Conservation (phyloP, 2,797 vertebrate genomes). For the Chiroxiphia lanceolata region DNA sequence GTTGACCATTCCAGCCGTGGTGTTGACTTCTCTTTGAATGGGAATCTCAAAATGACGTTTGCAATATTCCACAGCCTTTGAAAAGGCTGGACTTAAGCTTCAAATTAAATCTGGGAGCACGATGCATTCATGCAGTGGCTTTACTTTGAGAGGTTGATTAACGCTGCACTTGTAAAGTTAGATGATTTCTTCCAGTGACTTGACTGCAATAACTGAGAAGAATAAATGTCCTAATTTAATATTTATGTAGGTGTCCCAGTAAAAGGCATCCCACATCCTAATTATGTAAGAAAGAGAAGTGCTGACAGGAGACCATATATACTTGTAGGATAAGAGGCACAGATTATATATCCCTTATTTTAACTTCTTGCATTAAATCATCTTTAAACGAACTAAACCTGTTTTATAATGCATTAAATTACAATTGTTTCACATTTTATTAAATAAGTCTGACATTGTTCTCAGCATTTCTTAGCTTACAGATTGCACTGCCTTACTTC, state of each 20-base stretch:
- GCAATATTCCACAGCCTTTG: neutral
- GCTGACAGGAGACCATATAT: constrained; percentile 33
- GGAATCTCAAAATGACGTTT: neutral
- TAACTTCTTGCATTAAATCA: neutral
- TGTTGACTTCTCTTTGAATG: neutral
- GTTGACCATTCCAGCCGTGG: too few relatives aligned
- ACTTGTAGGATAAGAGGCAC: constrained; percentile 31
- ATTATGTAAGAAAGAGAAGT: constrained; percentile 67
- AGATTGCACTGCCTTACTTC: neutral
- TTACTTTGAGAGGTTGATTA: neutral
- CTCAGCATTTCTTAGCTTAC: neutral
- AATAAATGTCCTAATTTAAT: constrained; percentile 66
- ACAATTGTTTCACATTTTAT: neutral
- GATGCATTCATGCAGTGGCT: neutral
- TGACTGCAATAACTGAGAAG: constrained; percentile 37
- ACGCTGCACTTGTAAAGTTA: neutral
- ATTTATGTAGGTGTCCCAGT: constrained; percentile 65
- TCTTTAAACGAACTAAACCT: neutral
- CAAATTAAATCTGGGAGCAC: accelerated
- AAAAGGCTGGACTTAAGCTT: neutral
- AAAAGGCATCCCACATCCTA: constrained; percentile 58
- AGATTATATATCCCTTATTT: constrained; percentile 39
- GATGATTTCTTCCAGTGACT: neutral
- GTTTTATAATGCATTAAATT: constrained; percentile 39
- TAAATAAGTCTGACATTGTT: neutral